Percentiles rank a stretch among this genome's conserved stretches.
These are phyloP conservation scores for Lamellibrachia columna DNA, from an alignment of 2,888 invertebrate genomes.

Conservation along the genomic window DNA sequence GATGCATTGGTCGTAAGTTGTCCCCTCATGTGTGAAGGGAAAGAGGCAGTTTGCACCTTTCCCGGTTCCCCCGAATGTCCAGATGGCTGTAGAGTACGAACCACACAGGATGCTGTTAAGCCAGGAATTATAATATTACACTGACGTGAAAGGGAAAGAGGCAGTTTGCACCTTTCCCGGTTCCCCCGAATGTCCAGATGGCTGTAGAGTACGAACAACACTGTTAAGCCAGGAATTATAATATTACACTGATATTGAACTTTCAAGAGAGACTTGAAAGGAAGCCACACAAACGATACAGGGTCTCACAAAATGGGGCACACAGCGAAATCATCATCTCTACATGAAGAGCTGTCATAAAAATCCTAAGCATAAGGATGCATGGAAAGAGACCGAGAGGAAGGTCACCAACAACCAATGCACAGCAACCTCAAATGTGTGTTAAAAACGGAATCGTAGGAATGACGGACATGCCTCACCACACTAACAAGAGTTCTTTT, in stretches of 20 bases:
- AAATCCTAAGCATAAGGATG: no score
- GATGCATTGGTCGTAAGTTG: background rate
- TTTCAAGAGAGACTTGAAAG: no score
- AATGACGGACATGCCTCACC: no score
- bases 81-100: background rate
- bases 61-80: background rate
- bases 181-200: background rate
- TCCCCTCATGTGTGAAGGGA: background rate
- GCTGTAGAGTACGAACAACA: background rate
- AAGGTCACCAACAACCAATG: no score
- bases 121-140: background rate
- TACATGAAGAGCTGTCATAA: no score
- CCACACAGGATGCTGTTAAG: background rate
- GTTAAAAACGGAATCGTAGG: no score
- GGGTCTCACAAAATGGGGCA: no score
- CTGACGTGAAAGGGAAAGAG: background rate
- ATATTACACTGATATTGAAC: background rate
- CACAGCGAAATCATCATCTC: no score
- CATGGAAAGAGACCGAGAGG: no score
- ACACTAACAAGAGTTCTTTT: no score
- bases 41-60: background rate
- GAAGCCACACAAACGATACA: no score
- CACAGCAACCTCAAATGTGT: no score
- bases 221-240: background rate
- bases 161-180: background rate